Percentiles rank a stretch among this genome's conserved stretches.
Evolutionary conservation across 2,113 vertebrate genomes (phyloP).

Genomic region (Machaerirhynchus nigripectus): DNA sequence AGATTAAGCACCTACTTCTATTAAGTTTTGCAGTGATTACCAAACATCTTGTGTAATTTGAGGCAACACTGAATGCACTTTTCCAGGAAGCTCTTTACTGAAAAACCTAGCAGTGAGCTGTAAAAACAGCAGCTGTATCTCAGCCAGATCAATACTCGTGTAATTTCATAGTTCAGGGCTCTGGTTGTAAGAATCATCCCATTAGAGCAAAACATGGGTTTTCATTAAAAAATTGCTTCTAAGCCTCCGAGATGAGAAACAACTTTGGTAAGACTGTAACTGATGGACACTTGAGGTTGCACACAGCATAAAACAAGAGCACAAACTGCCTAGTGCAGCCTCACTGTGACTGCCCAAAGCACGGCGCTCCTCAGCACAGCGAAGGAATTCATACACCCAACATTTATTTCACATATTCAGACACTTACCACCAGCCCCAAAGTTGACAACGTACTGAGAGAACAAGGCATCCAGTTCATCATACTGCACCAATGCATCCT

Average conservation of each 20-base stretch:
- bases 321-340: not conserved
- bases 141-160: not conserved
- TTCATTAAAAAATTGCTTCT: constrained; percentile 1
- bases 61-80: not conserved
- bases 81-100: not conserved
- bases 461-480: constrained; percentile 98
- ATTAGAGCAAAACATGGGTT: not conserved
- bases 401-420: not conserved
- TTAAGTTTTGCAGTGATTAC: not conserved
- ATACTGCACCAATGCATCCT: constrained; percentile 95
- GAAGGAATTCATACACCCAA: not conserved
- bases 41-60: not conserved
- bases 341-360: not conserved
- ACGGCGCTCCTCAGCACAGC: not conserved
- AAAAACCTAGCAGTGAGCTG: not conserved
- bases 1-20: not conserved
- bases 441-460: constrained; percentile 97
- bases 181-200: not conserved
- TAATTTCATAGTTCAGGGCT: not conserved
- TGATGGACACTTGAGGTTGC: not conserved
- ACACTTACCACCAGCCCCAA: constrained; percentile 91
- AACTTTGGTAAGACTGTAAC: not conserved
- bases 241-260: not conserved
- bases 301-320: not conserved
- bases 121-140: not conserved